A percentile compares a stretch with the other conserved stretches of the same genome.
phyloP scores from a whole-genome alignment of 1,140 invertebrate species.

The Steinernema feltiae region DNA sequence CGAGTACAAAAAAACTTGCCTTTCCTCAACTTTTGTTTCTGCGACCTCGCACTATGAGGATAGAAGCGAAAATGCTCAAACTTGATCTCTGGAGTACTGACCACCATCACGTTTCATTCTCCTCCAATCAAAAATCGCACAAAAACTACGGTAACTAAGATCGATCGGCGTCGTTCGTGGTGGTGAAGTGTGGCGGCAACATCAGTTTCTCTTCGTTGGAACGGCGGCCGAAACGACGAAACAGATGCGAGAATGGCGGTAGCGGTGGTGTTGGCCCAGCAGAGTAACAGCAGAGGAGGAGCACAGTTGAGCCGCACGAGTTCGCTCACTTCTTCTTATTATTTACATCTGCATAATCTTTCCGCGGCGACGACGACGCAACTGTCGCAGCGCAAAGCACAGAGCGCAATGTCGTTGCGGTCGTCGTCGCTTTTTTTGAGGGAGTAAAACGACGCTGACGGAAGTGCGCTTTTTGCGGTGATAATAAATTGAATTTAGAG shows the following conservation, averaged over 20 bases:
- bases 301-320: no score
- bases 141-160: not conserved
- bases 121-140: not conserved
- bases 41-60: not conserved
- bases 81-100: not conserved
- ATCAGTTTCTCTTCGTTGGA: no score
- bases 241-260: no score
- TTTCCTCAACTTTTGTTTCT: not conserved
- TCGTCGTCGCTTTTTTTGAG: not conserved
- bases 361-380: not conserved
- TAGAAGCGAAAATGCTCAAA: not conserved
- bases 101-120: not conserved
- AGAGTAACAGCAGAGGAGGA: no score
- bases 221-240: no score
- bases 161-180: not conserved
- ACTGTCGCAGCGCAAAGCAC: not conserved
- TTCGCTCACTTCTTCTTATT: not conserved
- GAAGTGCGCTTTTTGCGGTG: not conserved
- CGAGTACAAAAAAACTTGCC: not conserved
- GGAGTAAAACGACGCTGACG: not conserved
- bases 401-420: no score
- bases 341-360: conserved; percentile 12
- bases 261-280: no score
- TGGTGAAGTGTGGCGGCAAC: not conserved
- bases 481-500: conserved; percentile 14